A percentile compares a stretch with the other conserved stretches of the same genome.
Evolutionary conservation across 1,140 invertebrate species (phyloP).

Genomic region (Calephelis virginiensis): DNA sequence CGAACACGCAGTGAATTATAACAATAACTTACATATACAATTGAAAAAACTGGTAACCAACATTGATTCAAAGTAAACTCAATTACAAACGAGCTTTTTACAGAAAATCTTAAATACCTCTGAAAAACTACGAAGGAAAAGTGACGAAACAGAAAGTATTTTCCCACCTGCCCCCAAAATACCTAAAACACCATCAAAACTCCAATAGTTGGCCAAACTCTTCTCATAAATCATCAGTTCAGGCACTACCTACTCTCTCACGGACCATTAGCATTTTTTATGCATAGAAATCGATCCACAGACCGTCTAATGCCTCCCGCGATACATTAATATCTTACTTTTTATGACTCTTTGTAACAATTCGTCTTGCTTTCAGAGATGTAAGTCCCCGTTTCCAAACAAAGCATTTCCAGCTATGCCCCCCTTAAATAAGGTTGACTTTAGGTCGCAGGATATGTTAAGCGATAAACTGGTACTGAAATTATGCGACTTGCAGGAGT

Average conservation of each 20-base stretch:
- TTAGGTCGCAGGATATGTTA: background rate
- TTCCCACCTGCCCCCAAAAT: slow-evolving; percentile 2
- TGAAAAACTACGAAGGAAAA: background rate
- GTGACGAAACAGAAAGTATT: slow-evolving; percentile 9
- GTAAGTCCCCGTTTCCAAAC: slow-evolving; percentile 35
- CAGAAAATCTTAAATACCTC: too few species aligned
- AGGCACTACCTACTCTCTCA: slow-evolving; percentile 55
- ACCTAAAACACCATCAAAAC: slow-evolving; percentile 50
- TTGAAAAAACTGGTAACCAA: too few species aligned
- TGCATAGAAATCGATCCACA: slow-evolving; percentile 76
- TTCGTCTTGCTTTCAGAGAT: slow-evolving; percentile 45
- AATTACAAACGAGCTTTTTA: too few species aligned
- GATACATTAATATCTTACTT: slow-evolving; percentile 79
- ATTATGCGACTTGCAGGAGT: slow-evolving; percentile 63
- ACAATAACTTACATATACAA: too few species aligned
- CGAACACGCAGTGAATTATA: too few species aligned
- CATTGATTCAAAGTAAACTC: too few species aligned
- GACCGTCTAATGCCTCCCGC: slow-evolving; percentile 76
- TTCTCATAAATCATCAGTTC: slow-evolving; percentile 66
- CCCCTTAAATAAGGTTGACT: slow-evolving; percentile 22
- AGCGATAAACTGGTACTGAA: slow-evolving; percentile 33
- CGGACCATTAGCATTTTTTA: slow-evolving; percentile 77
- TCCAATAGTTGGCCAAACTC: slow-evolving; percentile 63
- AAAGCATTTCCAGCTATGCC: slow-evolving; percentile 24
- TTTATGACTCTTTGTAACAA: slow-evolving; percentile 77